A percentile compares a stretch with the other conserved stretches of the same genome.
Conservation (phyloP, 2,113 vertebrate genomes). For the Zeus faber region DNA sequence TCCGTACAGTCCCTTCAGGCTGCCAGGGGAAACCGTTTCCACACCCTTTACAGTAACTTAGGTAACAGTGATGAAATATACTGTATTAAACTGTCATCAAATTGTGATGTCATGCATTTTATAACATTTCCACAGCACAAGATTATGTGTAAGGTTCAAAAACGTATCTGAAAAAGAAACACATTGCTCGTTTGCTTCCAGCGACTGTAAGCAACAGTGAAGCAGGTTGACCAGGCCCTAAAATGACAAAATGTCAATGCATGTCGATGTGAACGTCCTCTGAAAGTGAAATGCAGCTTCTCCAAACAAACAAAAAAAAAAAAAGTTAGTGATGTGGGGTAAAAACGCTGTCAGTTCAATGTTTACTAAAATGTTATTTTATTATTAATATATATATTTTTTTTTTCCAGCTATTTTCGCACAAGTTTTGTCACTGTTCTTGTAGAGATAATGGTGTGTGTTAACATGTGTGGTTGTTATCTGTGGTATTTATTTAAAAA, state of each 20-base stretch:
- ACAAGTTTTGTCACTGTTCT: conserved; percentile 63
- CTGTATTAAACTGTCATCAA: conserved; percentile 37
- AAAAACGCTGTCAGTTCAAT: conserved; percentile 54
- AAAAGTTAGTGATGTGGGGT: conserved; percentile 31
- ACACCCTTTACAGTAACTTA: background rate
- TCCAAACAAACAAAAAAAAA: conserved; percentile 10
- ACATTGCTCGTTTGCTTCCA: no score
- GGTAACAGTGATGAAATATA: background rate
- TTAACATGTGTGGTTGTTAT: conserved; percentile 52
- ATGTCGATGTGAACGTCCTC: conserved; percentile 32
- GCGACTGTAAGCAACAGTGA: background rate
- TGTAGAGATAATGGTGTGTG: conserved; percentile 47
- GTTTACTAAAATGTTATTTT: conserved; percentile 68
- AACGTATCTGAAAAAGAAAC: background rate
- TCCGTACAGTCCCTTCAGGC: background rate
- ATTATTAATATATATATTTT: no score
- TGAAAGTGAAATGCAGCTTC: conserved; percentile 31
- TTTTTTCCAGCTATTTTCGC: conserved; percentile 54
- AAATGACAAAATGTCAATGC: conserved; percentile 2
- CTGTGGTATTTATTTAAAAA: conserved; percentile 75
- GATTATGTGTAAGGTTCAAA: background rate
- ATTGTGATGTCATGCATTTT: conserved; percentile 2
- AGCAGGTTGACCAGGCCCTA: conserved; percentile 4
- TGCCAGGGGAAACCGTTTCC: background rate
- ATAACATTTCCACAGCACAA: background rate